Base-by-base conservation (phyloP, 2,797 vertebrate genomes). In the Momotus momota region DNA sequence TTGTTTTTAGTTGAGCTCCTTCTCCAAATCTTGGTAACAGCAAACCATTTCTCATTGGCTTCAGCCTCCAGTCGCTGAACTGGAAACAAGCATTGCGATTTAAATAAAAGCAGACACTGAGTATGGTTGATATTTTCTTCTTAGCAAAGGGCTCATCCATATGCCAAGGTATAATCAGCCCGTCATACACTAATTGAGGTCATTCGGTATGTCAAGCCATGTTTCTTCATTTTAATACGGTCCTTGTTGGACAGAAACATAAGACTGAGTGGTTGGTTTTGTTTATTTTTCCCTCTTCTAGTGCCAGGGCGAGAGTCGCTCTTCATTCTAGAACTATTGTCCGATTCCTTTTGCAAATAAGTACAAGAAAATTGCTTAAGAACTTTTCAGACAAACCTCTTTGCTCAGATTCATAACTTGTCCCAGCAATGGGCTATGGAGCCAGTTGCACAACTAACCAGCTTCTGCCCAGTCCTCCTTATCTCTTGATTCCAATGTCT, bases 281-380 rank as follows among this genome's bases (percentile, higher is more conserved):
- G 83, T 84, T 93, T 93, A 79, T 84, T 95, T 80, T 86, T 70
- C 80, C 81, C n/a, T 45, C 27, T 67, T 16, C 35, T 4, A 17
- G 52, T 73, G 90, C 94, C 90, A 88, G 78, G 57, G 55, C 9
- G 2, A 82, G 87, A 90, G 86, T 94, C 88, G 74, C 60, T 94
- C 82, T 86, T 95, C 90, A 88, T 94, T 97, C 90, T 92, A 33
- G 88, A 84, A 84, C 95, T 73, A 90, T 95, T 93, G 94, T 94
- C 80, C 31, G 91, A 92, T 90, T 92, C 85, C 77, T 92, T 29
- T 88, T 94, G 81, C 86, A 64, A 96, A 89, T 90, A 78, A 96
- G 61, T 29, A 67, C 89, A 88, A 90, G 81, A 88, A 78, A 87
- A 86, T 89, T 74, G 92, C 93, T 81, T 52, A 70, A 96, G 81